Evolutionary conservation across 30 jellyfish, hydroid and myxozoan genomes (phyloP), one percentile per base, ranked within the genome.

Genomic region (Hydractinia symbiolongicarpus): DNA sequence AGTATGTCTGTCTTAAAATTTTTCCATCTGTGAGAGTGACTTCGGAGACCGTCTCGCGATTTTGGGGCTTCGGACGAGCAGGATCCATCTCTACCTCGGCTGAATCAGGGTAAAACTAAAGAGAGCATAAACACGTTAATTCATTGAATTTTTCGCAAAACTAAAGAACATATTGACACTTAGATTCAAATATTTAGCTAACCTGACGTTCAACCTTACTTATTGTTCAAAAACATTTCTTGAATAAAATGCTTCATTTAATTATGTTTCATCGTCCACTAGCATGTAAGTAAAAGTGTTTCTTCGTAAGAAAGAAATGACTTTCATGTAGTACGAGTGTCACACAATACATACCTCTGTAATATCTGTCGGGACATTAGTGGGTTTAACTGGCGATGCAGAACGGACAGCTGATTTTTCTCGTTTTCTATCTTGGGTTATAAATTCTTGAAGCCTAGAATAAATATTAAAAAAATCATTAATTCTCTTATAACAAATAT

Each of bases 371-470:
- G 86, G 81, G 15, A 68, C 85, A 51, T 40, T 61, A n/a, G 57
- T 70, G 4, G 90, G 86, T 69, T 88, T 80, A 66, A 57, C 79
- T 0, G 94, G 94, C 8, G 96, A 78, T 52, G 98, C 73, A 5
- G 95, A 57, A 50, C 73, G 71, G 52, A 79, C 75, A 5, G 85
- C 81, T 17, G 84, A 57, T 75, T 91, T 91, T 62, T 91, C 98
- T 54, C 98, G 89, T 69, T 86, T 91, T 58, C 81, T 78, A 79
- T 91, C 98, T 71, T 75, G 96, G 7, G 79, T 88, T 50, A 83
- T 67, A 80, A 72, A 91, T 53, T 91, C 98, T 66, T 86, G 96
- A 66, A 91, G 76, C 69, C 98, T 91, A 55, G 19, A 21, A 73
- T 10, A 49, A 68, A 68, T 68, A 68, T 68, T 11, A 11, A 11